Evolutionary conservation across 2,797 vertebrate species (phyloP).

Genomic region (Spea hammondii): DNA sequence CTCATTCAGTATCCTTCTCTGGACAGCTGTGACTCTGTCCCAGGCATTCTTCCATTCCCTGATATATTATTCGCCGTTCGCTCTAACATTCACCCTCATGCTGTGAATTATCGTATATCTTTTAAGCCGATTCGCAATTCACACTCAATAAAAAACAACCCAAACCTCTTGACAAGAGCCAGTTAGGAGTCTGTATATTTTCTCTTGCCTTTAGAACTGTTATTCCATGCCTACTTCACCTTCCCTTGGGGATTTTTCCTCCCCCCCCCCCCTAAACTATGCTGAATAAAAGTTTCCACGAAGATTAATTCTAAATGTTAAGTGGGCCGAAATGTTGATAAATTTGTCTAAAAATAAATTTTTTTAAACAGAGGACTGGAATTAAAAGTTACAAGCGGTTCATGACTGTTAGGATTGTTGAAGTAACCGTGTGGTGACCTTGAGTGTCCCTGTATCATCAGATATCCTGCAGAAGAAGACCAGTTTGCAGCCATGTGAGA

Average conservation of each 20-base stretch:
- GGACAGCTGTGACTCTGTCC: too few species aligned
- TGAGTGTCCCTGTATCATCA: background rate
- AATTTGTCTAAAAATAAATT: background rate
- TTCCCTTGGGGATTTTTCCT: background rate
- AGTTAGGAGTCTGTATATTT: too few species aligned
- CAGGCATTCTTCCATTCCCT: too few species aligned
- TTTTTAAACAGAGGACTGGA: background rate
- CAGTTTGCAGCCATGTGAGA: background rate
- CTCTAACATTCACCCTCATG: too few species aligned
- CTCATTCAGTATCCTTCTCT: too few species aligned
- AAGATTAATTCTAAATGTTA: background rate
- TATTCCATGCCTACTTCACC: background rate
- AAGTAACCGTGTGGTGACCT: background rate
- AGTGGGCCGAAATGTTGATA: background rate
- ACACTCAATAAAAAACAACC: too few species aligned
- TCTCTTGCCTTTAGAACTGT: too few species aligned
- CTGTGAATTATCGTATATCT: too few species aligned
- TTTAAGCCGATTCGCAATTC: too few species aligned
- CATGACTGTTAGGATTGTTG: background rate
- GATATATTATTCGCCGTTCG: too few species aligned
- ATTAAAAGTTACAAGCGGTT: background rate
- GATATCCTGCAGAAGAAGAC: background rate
- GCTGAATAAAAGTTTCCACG: conserved; percentile 2
- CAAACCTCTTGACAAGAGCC: too few species aligned
- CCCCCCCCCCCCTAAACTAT: background rate